Evolutionary conservation across 1,140 invertebrate species (phyloP).

Genomic region (Bombus fervidus): DNA sequence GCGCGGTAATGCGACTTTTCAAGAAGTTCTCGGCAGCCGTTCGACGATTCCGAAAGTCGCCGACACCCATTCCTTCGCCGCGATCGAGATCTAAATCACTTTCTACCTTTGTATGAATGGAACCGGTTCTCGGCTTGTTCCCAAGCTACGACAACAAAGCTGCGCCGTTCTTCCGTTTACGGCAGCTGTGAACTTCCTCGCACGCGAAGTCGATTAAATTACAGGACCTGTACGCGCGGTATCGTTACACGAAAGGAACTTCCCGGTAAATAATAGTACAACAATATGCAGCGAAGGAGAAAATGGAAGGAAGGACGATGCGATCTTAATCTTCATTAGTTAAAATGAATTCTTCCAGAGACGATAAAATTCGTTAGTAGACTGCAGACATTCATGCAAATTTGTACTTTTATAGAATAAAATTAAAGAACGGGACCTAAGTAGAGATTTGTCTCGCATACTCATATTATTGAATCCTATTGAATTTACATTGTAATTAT

Average conservation of each 20-base stretch:
- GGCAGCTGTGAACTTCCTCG: background rate
- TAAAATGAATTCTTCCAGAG: background rate
- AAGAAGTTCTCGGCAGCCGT: constrained; percentile 23
- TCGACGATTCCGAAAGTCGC: constrained; percentile 36
- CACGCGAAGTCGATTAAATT: background rate
- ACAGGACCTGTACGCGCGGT: background rate
- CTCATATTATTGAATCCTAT: no score
- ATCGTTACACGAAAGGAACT: background rate
- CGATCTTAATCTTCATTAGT: constrained; percentile 6
- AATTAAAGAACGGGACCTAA: background rate
- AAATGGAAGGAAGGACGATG: background rate
- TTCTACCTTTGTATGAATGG: background rate
- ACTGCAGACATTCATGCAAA: background rate
- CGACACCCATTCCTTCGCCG: background rate
- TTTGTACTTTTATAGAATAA: background rate
- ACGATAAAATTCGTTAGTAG: background rate
- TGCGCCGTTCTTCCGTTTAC: background rate
- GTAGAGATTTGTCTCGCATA: background rate
- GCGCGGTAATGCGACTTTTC: constrained; percentile 41
- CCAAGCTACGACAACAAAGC: background rate
- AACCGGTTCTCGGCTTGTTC: background rate
- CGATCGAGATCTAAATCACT: constrained; percentile 25
- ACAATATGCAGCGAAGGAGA: background rate
- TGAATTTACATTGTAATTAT: no score
- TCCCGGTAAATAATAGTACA: background rate